Evolutionary conservation across 2,888 invertebrate species (phyloP).

Genomic region (Coremacera marginata): DNA sequence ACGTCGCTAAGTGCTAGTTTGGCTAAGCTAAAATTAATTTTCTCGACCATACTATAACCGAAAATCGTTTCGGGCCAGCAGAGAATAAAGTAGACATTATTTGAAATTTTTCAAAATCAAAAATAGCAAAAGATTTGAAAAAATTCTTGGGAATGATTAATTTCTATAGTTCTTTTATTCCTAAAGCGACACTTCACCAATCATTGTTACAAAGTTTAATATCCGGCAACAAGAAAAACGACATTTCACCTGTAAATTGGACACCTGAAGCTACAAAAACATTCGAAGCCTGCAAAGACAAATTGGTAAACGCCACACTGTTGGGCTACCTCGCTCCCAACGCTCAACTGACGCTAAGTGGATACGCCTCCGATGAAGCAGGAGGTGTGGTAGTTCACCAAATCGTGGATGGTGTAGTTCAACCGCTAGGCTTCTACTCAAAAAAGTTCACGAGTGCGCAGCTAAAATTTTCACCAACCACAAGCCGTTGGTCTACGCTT

Average conservation of each 20-base stretch:
- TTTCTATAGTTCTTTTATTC: slow-evolving; percentile 60
- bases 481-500: too few species aligned
- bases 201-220: neutral
- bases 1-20: slow-evolving; percentile 31
- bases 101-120: slow-evolving; percentile 19
- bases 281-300: slow-evolving; percentile 12
- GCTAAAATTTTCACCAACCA: too few species aligned
- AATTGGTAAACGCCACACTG: slow-evolving; percentile 6
- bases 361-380: too few species aligned
- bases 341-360: too few species aligned
- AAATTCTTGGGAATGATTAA: slow-evolving; percentile 49
- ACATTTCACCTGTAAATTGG: slow-evolving; percentile 3
- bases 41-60: slow-evolving; percentile 43
- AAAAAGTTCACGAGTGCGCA: too few species aligned
- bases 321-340: too few species aligned
- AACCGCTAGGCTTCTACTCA: too few species aligned
- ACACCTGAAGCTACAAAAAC: neutral
- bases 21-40: slow-evolving; percentile 19
- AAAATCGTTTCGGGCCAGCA: slow-evolving; percentile 27
- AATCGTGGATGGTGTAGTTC: too few species aligned
- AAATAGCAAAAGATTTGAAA: slow-evolving; percentile 36
- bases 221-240: slow-evolving; percentile 20
- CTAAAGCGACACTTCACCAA: slow-evolving; percentile 40
- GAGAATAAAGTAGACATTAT: slow-evolving; percentile 37
- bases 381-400: too few species aligned